phyloP scores from a whole-genome alignment of 2,888 invertebrate species.

The Xiphydria camelus region DNA sequence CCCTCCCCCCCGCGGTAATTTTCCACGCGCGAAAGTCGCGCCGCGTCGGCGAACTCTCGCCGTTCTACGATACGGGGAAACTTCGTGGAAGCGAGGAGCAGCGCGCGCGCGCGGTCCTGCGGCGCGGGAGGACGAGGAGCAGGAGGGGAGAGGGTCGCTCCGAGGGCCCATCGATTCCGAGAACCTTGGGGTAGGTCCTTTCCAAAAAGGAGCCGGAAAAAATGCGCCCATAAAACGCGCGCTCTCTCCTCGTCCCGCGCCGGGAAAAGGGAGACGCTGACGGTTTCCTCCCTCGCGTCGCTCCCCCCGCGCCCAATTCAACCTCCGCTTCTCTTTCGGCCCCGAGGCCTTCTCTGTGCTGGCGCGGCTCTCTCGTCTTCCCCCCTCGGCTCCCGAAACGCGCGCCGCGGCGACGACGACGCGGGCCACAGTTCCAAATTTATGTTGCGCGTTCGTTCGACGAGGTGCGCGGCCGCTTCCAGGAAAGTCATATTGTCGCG shows the following conservation, averaged over 20 bases:
- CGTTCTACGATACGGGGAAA: no score
- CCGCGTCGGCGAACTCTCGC: no score
- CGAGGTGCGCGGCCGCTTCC: no score
- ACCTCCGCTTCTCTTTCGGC: no score
- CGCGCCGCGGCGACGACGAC: neutral
- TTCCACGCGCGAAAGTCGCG: no score
- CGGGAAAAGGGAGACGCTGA: constrained; percentile 30
- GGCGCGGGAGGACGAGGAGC: neutral
- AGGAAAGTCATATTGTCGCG: no score
- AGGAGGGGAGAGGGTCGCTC: constrained; percentile 15
- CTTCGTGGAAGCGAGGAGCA: no score
- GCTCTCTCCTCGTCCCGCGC: no score
- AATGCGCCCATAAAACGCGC: constrained; percentile 35
- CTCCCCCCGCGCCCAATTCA: constrained; percentile 1
- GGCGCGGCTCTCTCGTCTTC: neutral
- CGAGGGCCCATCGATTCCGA: constrained; percentile 38
- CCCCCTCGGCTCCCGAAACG: neutral
- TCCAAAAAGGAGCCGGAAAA: constrained; percentile 31
- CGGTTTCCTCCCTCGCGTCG: neutral
- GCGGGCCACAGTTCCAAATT: constrained; percentile 39
- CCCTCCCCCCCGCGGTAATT: no score
- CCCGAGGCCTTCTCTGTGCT: no score
- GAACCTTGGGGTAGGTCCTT: constrained; percentile 50
- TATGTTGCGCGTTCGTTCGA: no score
- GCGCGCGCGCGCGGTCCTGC: neutral